Percentiles rank a stretch among this genome's conserved stretches.
Evolutionary conservation across 2,113 vertebrate species (phyloP).

Genomic region (Corapipo altera): DNA sequence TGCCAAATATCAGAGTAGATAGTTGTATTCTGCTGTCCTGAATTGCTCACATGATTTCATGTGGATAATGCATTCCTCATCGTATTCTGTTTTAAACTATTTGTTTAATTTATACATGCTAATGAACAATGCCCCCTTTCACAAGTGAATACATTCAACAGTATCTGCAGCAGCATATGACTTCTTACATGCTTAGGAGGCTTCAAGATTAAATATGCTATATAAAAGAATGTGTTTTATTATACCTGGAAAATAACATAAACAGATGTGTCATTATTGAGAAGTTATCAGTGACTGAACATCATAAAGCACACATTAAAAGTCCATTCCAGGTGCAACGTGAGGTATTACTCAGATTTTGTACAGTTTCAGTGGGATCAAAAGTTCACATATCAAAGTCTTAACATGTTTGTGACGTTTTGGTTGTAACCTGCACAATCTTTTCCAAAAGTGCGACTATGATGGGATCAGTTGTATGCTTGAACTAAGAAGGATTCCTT

Average conservation of each 20-base stretch:
- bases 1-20: neutral
- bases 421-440: neutral
- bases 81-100: neutral
- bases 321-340: neutral
- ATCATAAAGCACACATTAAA: neutral
- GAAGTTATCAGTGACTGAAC: neutral
- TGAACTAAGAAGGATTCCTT: neutral
- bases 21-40: neutral
- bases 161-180: neutral
- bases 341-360: neutral
- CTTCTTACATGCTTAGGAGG: neutral
- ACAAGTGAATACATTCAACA: neutral
- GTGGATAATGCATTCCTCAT: neutral
- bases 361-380: neutral
- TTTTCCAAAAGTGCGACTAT: neutral
- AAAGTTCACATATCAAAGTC: neutral
- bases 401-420: slow-evolving; percentile 23
- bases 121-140: neutral
- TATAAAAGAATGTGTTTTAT: neutral
- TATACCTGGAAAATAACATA: neutral
- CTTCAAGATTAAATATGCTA: neutral
- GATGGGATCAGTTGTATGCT: neutral
- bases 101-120: neutral
- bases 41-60: neutral
- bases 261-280: neutral